Evolutionary conservation across 2,888 invertebrate species (phyloP), one percentile per base, ranked within the genome.

Genomic region (Drosophila mettleri): DNA sequence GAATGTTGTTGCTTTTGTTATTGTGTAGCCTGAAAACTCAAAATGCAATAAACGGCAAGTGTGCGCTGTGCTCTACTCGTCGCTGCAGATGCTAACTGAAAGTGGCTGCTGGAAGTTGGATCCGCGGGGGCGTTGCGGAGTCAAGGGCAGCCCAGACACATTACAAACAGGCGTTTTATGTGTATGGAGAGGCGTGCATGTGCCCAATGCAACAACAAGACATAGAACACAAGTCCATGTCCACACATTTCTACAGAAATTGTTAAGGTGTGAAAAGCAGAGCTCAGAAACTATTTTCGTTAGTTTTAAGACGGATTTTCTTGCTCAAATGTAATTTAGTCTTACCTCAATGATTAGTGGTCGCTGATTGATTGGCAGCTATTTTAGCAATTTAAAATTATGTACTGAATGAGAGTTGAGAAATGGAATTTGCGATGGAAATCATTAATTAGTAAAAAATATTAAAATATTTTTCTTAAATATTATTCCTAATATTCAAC

Each of bases 41-140:
- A 87, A 89, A 87, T 87, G 88, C 86, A 85, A 85, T 85, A 89
- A 85, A 89, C 88, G 82, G 71, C 82, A 86, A 88, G 73, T 86
- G 89, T 74, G 85, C 73, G 31, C 53, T 39, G 41, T 60, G 49
- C 74, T 48, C 69, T 43, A 61, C 60, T 58, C 39, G 48, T 18
- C 1, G 43, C 54, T 67, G 73, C 74, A 61, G 74, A 57, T 78
- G 74, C 74, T 75, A 74, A 78, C 74, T 74, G 63, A 20, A 78
- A 78, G 79, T 74, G 69, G 66, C 66, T 65, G 38, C 27, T 12
- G 48, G 16, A 16, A 6, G 31, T 14, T 4, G 18, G 51, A 20
- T 8, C 0, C 1, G 7, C 7, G 12, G 9, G 33, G 16, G 14
- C 1, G 3, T 6, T 2, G 14, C 1, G 7, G 9, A 6, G 22